These are phyloP conservation scores for Syrrhaptes paradoxus DNA, from an alignment of 2,113 vertebrate genomes.

Conservation along the genomic window DNA sequence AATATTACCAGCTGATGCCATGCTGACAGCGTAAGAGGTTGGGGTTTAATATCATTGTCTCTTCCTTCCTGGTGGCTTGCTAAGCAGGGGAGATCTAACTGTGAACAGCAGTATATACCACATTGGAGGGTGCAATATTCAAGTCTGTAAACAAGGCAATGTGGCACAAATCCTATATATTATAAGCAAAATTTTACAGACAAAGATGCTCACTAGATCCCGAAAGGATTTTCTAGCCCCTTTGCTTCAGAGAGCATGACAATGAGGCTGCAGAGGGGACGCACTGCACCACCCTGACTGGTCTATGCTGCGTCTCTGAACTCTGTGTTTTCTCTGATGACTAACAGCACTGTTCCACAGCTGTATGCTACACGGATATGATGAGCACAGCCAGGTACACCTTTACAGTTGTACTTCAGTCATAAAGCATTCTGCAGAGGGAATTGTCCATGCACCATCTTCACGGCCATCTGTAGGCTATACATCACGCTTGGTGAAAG, in stretches of 20 bases:
- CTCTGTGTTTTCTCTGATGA: accelerated
- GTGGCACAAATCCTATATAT: accelerated
- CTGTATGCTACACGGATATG: accelerated
- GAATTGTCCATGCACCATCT: neutral
- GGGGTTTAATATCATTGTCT: neutral
- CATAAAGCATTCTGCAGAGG: neutral
- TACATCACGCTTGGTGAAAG: neutral
- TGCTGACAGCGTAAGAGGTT: neutral
- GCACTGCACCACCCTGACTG: neutral
- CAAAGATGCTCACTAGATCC: neutral
- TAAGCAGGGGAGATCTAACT: neutral
- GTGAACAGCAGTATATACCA: neutral
- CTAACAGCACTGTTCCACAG: neutral
- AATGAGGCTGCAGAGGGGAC: neutral
- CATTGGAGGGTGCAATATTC: neutral
- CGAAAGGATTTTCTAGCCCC: neutral
- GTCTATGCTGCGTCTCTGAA: neutral
- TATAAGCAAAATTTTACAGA: neutral
- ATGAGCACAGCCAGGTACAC: neutral
- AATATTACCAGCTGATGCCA: neutral
- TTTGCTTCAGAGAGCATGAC: neutral
- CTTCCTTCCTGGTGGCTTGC: neutral
- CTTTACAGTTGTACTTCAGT: neutral
- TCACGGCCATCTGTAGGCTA: neutral
- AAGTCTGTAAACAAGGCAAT: neutral